Evolutionary conservation across 30 jellyfish, hydroid and myxozoan genomes (phyloP), one percentile per base, ranked within the genome.

Genomic region (Clytia hemisphaerica): DNA sequence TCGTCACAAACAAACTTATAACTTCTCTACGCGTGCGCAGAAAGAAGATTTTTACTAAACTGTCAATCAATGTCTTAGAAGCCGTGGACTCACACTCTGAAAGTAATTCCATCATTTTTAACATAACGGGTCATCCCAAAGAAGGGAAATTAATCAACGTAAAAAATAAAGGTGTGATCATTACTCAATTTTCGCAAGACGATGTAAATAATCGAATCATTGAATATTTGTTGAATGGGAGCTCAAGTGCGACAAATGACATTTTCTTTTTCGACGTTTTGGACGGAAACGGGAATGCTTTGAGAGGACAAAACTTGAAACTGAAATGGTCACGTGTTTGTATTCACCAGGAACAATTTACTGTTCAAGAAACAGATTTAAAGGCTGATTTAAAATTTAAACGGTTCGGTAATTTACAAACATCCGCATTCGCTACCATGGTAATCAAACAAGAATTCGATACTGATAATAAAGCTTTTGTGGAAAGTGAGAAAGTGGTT

Each of bases 261-360:
- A 61, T 76, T 72, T 82, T 91, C 61, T 78, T 73, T 4, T 91
- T 91, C 73, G 77, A 73, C 54, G 62, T 91, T 37, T 53, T 58
- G 21, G 99, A 91, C 67, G 76, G 76, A 16, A 90, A 85, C n/a
- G 84, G 64, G 19, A 91, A 91, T 74, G 69, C 58, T 22, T 72
- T 82, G 12, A 44, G 57, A 26, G 93, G 82, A 25, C 94, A 91
- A 61, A 76, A 70, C 66, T 82, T 91, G 46, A 61, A 77, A 54
- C 48, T 91, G 67, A 81, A 91, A 42, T 91, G 99, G 99, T 88
- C 99, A 33, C 72, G 94, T 93, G 92, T 91, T 7, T 33, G 37
- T 1, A 71, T 91, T 46, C 37, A 78, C 21, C 58, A 65, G 45
- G 58, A 73, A 10, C 77, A 45, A 15, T 82, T 55, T 84, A 66